Evolutionary conservation across 2,113 vertebrate species (phyloP).

Genomic region (Toxostoma redivivum): DNA sequence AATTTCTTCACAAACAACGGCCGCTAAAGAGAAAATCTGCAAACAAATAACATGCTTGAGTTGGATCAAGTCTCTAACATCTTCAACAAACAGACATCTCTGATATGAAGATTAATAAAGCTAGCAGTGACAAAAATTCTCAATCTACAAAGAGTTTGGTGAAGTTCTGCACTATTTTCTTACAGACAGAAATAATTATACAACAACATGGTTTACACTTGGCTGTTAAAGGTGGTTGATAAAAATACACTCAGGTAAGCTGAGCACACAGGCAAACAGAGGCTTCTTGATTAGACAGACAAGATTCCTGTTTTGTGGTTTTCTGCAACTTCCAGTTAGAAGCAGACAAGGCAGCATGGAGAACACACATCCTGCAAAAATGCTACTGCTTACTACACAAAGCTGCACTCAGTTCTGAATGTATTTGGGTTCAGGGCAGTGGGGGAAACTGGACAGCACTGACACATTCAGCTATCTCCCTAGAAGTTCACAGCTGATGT

Average conservation of each 20-base stretch:
- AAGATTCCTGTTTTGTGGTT: not conserved
- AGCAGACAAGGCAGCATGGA: accelerated
- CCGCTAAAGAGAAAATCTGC: constrained; percentile 83
- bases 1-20: constrained; percentile 87
- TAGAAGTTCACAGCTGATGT: not conserved
- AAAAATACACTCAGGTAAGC: not conserved
- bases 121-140: not conserved
- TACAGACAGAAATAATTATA: not conserved
- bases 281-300: not conserved
- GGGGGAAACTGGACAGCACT: not conserved
- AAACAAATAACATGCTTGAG: not conserved
- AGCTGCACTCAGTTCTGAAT: not conserved
- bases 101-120: not conserved
- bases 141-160: not conserved
- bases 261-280: not conserved
- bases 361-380: not conserved
- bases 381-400: not conserved
- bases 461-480: not conserved
- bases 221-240: not conserved
- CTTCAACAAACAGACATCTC: not conserved
- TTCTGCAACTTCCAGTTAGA: not conserved
- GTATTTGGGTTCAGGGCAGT: not conserved
- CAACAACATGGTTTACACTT: not conserved
- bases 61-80: not conserved
- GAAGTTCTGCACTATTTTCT: not conserved